A percentile compares a stretch with the other conserved stretches of the same genome.
Conservation (phyloP, 2,888 invertebrate species). For the Rotaria macrura region DNA sequence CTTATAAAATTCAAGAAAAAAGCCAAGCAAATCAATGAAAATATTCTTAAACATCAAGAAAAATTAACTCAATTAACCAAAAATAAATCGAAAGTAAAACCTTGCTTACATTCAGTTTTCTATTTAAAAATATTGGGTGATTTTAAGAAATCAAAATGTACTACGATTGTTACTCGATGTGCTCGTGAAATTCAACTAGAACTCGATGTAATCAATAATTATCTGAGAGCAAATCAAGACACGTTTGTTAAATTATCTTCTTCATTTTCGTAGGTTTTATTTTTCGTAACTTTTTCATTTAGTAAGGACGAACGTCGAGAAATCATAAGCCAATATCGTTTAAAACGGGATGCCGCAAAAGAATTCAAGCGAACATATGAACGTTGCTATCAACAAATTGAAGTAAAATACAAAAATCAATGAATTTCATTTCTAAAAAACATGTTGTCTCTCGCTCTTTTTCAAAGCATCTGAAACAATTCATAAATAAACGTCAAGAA, state of each 20-base stretch:
- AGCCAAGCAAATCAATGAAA: background rate
- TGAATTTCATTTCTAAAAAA: too few relatives aligned
- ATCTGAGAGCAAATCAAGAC: background rate
- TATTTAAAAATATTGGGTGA: too few relatives aligned
- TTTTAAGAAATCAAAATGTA: background rate
- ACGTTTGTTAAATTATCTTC: background rate
- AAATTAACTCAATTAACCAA: background rate
- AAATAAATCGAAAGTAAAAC: background rate
- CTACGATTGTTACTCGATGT: background rate
- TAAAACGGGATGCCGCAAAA: background rate
- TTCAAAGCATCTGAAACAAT: background rate
- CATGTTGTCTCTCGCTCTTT: background rate
- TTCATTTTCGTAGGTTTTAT: background rate
- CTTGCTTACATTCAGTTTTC: too few relatives aligned
- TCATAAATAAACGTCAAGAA: background rate
- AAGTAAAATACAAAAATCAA: background rate
- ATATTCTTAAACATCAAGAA: background rate
- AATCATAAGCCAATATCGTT: background rate
- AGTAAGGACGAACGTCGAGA: background rate
- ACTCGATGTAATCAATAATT: background rate
- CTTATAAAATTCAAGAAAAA: background rate
- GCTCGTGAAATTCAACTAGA: background rate
- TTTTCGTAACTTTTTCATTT: background rate
- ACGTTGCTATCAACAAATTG: background rate
- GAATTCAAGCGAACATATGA: background rate